Evolutionary conservation across 2,797 vertebrate species (phyloP).

Genomic region (Peromyscus nudipes): DNA sequence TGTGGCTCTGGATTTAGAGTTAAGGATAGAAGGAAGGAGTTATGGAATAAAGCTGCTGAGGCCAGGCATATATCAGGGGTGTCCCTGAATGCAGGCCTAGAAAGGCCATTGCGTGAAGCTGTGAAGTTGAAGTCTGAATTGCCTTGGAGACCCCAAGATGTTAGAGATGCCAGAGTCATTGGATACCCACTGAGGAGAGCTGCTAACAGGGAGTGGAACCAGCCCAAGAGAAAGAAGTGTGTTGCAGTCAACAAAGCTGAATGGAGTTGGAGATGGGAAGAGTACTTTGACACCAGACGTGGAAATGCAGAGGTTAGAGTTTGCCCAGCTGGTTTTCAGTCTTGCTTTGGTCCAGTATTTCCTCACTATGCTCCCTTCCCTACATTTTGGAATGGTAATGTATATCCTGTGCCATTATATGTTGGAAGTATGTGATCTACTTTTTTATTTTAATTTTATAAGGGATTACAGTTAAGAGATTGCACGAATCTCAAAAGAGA

Average conservation of each 20-base stretch:
- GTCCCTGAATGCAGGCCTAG: neutral
- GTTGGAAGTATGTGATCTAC: neutral
- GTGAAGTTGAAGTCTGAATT: neutral
- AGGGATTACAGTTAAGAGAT: neutral
- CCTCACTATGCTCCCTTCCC: neutral
- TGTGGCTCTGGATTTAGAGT: neutral
- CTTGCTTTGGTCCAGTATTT: neutral
- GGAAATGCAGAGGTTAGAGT: neutral
- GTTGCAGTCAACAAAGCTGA: neutral
- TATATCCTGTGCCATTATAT: neutral
- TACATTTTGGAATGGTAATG: neutral
- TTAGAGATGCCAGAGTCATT: neutral
- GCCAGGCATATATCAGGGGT: neutral
- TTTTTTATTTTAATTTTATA: neutral
- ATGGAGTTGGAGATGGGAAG: neutral
- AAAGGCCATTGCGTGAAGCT: neutral
- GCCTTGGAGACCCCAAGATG: neutral
- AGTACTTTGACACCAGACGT: neutral
- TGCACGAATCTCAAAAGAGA: neutral
- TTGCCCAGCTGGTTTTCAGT: neutral
- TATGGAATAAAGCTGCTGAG: neutral
- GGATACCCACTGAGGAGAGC: neutral
- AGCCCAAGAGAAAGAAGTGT: neutral
- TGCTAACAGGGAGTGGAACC: neutral
- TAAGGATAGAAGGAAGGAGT: neutral